Evolutionary conservation across 2,888 invertebrate species (phyloP), one percentile per base, ranked within the genome.

Genomic region (Drosophila tanythrix): DNA sequence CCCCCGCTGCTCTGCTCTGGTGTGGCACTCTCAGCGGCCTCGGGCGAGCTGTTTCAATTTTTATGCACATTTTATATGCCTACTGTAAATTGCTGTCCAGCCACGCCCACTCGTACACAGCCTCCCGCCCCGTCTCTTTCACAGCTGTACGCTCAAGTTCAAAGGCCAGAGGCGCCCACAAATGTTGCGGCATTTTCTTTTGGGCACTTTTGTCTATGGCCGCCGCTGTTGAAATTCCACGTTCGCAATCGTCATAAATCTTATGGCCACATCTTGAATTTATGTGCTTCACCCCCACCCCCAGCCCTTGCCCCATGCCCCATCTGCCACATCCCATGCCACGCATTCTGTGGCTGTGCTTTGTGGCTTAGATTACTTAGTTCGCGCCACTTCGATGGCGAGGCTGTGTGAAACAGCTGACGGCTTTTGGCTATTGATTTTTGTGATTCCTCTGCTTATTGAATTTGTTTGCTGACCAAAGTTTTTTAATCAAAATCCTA

Each of bases 251-350:
- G 91, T 90, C 92, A 91, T 91, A 91, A 91, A 91, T 91, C 91
- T 92, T 92, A 83, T 83, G 91, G 91, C 90, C 92, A 90, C 91
- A 91, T 91, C 91, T 91, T 92, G 92, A 91, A 91, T 91, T 91
- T 92, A 92, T 91, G 92, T 91, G 84, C 82, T 78, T 70, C 52
- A 52, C 33, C 46, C 29, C 31, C 56, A 40, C 38, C 46, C 46
- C 43, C 43, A 72, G 21, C n/a, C 31, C n/a, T 33, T 40, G 36
- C 27, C 38, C 66, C 66, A 21, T 18, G 11, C 13, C 35, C 13
- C 29, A 25, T 25, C 63, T 27, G 7, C 29, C 33, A 13, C 33
- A 7, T 11, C 58, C 50, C 36, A 8, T n/a, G 3, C 50, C 33
- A 38, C 72, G 62, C 81, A 75, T 82, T 70, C 73, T 90, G 90